phyloP scores from a whole-genome alignment of 2,113 vertebrate species.

The Burhinus bistriatus region DNA sequence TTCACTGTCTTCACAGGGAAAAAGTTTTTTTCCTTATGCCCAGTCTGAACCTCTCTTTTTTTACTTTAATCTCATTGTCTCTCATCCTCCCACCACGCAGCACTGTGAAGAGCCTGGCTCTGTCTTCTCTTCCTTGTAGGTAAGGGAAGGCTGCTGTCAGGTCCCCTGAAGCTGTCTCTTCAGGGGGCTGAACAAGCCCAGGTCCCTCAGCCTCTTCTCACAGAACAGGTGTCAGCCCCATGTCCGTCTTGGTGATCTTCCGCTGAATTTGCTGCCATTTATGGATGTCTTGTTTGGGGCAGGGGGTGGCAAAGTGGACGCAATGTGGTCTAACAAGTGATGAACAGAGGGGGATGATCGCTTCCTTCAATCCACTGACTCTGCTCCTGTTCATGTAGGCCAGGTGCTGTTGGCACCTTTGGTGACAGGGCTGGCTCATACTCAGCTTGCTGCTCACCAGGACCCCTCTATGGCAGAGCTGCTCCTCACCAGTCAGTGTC shows the following conservation, averaged over 20 bases:
- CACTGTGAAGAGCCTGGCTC: background rate
- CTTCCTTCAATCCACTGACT: background rate
- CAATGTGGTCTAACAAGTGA: background rate
- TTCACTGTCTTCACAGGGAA: background rate
- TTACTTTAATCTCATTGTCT: background rate
- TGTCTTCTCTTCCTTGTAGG: background rate
- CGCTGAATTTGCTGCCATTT: background rate
- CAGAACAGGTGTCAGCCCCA: background rate
- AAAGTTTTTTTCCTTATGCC: background rate
- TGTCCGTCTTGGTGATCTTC: rapidly evolving
- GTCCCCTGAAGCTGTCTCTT: background rate
- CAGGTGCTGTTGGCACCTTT: background rate
- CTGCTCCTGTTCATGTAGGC: background rate
- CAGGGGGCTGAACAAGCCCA: background rate
- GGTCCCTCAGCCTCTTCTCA: background rate
- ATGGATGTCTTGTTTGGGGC: background rate
- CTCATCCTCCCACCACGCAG: background rate
- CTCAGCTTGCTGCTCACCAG: background rate
- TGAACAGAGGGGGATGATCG: background rate
- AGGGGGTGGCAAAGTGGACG: background rate
- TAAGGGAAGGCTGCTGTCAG: background rate
- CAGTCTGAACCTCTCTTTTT: background rate
- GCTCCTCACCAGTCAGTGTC: background rate
- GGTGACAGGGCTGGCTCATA: background rate
- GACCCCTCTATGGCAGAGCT: background rate